Evolutionary conservation across 2,797 vertebrate species (phyloP), one percentile per base, ranked within the genome.

Genomic region (Pampus argenteus): DNA sequence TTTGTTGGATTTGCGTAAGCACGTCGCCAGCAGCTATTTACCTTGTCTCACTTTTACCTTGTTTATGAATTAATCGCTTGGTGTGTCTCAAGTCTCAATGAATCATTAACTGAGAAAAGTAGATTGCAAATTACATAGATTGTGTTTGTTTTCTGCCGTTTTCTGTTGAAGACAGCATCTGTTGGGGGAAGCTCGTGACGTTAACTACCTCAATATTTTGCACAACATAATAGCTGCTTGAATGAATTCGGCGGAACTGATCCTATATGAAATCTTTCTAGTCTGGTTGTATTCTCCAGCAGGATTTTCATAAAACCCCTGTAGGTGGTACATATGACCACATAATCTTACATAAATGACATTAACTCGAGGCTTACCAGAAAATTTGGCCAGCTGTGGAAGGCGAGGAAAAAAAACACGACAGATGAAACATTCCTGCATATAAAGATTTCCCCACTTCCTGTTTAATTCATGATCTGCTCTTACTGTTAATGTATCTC

Each of bases 51-150:
- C 63, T 62, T 26, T 86, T 77, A 79, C 55, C 68, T 85, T 59
- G 60, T 75, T 81, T 61, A 67, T 69, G 60, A 86, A 81, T 81
- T 71, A 75, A 65, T 69, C 65, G 38, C 23, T 7, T 28, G 5
- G 50, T 31, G 59, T 51, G 61, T 17, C 9, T 67, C 61, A 23
- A 3, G 45, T 14, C 49, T 71, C 66, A 36, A 13, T 18, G 6
- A 76, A 71, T 84, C 68, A 82, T 87, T 77, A 78, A 77, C 44
- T 23, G 56, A 58, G 49, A 22, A 60, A 62, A 58, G 29, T 29
- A 26, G 65, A 61, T 80, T 28, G 74, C 31, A 56, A 22, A 48
- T 66, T 14, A 45, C 60, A 29, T 11, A 6, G 38, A n/a, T 28
- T n/a, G 3, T 23, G 74, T 67, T 67, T 68, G 64, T 63, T 58